Evolutionary conservation across 2,888 invertebrate genomes (phyloP).

Genomic region (Digitonthophagus gazella): DNA sequence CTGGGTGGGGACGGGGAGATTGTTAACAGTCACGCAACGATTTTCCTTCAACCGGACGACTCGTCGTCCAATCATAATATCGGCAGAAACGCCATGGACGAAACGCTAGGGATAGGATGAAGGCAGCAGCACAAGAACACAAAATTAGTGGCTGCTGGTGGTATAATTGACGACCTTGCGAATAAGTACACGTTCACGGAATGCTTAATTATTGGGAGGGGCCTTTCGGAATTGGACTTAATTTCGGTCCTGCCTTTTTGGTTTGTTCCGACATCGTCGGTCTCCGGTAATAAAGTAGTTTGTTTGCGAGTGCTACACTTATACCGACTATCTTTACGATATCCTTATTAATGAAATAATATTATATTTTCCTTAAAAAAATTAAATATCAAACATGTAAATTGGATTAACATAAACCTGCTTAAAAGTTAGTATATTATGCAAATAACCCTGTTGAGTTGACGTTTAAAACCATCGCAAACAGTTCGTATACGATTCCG

Average conservation of each 20-base stretch:
- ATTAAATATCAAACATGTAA: too few relatives aligned
- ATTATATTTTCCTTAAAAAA: too few relatives aligned
- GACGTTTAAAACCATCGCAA: neutral
- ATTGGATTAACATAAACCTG: neutral
- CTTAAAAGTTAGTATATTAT: neutral
- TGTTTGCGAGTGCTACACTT: neutral
- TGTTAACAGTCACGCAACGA: neutral
- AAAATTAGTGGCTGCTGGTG: neutral
- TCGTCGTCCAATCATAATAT: neutral
- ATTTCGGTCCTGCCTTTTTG: neutral
- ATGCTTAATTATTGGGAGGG: neutral
- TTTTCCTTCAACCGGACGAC: constrained; percentile 2
- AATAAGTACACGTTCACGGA: constrained; percentile 4
- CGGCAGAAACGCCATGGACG: neutral
- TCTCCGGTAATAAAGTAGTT: neutral
- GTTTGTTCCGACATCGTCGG: neutral
- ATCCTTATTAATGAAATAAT: too few relatives aligned
- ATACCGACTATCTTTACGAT: too few relatives aligned
- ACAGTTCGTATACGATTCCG: neutral
- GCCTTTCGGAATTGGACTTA: neutral
- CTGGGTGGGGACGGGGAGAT: neutral
- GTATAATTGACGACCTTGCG: constrained; percentile 14
- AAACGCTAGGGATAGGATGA: neutral
- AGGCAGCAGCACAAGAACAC: neutral
- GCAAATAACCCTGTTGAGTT: neutral